phyloP scores from a whole-genome alignment of 2,113 vertebrate species.

The Oxygymnocypris stewartii region DNA sequence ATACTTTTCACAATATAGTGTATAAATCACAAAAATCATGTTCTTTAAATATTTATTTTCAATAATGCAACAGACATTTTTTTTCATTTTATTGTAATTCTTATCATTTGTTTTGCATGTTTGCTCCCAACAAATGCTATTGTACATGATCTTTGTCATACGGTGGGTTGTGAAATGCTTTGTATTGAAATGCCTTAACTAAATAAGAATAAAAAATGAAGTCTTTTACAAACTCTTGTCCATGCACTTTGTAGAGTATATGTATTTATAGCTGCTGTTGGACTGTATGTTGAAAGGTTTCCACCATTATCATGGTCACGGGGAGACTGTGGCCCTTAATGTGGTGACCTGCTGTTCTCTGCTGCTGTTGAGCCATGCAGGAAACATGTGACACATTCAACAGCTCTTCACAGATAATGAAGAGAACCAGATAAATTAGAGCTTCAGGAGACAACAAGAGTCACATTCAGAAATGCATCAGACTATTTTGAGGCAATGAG shows the following conservation, averaged over 20 bases:
- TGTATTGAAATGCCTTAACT: conserved; percentile 84
- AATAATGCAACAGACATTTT: not conserved
- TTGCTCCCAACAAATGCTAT: conserved; percentile 68
- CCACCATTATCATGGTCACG: not conserved
- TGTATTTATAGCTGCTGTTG: not conserved
- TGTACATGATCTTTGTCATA: conserved; percentile 80
- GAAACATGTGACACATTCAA: not conserved
- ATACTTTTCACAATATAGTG: too few species aligned
- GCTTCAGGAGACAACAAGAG: not conserved
- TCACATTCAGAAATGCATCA: not conserved
- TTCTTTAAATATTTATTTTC: conserved; percentile 16
- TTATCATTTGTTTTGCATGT: conserved; percentile 65
- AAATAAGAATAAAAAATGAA: conserved; percentile 74
- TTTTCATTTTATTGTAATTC: conserved; percentile 49
- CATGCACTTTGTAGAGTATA: not conserved
- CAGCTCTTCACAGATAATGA: conserved; percentile 26
- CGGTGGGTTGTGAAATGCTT: conserved; percentile 80
- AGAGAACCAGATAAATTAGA: conserved; percentile 11
- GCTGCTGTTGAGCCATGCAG: not conserved
- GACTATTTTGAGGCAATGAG: not conserved
- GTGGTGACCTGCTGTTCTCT: not conserved
- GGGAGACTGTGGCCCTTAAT: not conserved
- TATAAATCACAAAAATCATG: not conserved
- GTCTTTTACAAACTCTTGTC: conserved; percentile 67
- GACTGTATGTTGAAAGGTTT: not conserved